Percentiles rank a stretch among this genome's conserved stretches.
Conservation (phyloP, 2,888 invertebrate species). For the Psococerastis gibbosa region DNA sequence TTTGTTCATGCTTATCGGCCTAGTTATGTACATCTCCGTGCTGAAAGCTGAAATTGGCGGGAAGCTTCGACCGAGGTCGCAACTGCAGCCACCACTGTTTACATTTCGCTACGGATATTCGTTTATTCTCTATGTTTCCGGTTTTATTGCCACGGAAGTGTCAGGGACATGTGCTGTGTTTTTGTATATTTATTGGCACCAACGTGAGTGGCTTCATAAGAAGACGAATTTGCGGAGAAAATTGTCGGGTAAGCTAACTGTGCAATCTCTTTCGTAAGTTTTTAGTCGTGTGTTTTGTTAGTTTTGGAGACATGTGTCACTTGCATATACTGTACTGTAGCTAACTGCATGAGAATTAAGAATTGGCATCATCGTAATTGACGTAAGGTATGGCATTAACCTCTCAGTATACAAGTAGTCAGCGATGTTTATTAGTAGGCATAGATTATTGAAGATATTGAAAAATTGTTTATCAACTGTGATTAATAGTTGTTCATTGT, state of each 20-base stretch:
- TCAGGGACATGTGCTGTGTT: slow-evolving; percentile 76
- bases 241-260: slow-evolving; percentile 11
- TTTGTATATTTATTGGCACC: slow-evolving; percentile 65
- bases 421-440: no score
- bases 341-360: no score
- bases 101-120: slow-evolving; percentile 77
- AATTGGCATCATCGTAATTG: no score
- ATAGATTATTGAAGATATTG: no score
- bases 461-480: no score
- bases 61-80: slow-evolving; percentile 62
- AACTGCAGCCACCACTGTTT: slow-evolving; percentile 54
- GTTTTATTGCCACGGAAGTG: slow-evolving; percentile 65
- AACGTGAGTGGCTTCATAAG: slow-evolving; percentile 37
- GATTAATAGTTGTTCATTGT: no score
- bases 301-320: no score
- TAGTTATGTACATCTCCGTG: slow-evolving; percentile 84
- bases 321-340: no score
- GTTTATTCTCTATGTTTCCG: slow-evolving; percentile 67
- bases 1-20: slow-evolving; percentile 70
- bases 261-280: no score
- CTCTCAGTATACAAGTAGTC: no score
- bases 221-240: slow-evolving; percentile 14
- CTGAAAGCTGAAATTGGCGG: slow-evolving; percentile 80
- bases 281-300: no score
- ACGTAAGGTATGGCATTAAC: no score